phyloP scores from a whole-genome alignment of 2,113 vertebrate genomes.

The Melospiza georgiana region DNA sequence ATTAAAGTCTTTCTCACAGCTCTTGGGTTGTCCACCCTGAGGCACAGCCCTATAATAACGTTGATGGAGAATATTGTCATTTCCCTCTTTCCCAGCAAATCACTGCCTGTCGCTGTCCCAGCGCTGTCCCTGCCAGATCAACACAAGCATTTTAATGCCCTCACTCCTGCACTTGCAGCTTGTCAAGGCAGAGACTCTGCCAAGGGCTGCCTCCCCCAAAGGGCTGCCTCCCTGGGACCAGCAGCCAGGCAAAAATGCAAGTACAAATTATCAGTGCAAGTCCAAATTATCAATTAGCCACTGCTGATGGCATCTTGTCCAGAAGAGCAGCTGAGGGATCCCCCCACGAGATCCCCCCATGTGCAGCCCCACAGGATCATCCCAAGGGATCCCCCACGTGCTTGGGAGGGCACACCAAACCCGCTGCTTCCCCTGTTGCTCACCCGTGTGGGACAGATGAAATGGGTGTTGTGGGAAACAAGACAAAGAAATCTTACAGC shows the following conservation, averaged over 20 bases:
- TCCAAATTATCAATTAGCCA: background rate
- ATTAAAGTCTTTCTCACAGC: background rate
- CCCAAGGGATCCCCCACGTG: too few species aligned
- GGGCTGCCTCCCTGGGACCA: background rate
- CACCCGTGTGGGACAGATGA: background rate
- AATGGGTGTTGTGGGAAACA: background rate
- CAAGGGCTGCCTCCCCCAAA: background rate
- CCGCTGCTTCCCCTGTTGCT: background rate
- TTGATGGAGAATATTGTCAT: background rate
- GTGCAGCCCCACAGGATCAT: too few species aligned
- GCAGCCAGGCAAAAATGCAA: background rate
- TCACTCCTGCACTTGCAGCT: rapidly evolving
- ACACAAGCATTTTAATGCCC: background rate
- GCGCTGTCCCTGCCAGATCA: background rate
- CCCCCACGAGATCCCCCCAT: rapidly evolving
- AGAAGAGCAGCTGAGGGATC: background rate
- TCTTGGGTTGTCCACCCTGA: background rate
- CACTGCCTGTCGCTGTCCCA: background rate
- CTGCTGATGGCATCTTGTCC: rapidly evolving
- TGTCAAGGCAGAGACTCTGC: background rate
- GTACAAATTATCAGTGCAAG: background rate
- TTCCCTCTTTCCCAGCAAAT: conserved; percentile 18
- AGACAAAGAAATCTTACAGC: background rate
- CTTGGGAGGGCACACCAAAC: background rate
- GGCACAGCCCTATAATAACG: background rate